A percentile compares a stretch with the other conserved stretches of the same genome.
These are phyloP conservation scores for Carcinoscorpius rotundicauda DNA, from an alignment of 1,140 invertebrate genomes.

Conservation along the genomic window DNA sequence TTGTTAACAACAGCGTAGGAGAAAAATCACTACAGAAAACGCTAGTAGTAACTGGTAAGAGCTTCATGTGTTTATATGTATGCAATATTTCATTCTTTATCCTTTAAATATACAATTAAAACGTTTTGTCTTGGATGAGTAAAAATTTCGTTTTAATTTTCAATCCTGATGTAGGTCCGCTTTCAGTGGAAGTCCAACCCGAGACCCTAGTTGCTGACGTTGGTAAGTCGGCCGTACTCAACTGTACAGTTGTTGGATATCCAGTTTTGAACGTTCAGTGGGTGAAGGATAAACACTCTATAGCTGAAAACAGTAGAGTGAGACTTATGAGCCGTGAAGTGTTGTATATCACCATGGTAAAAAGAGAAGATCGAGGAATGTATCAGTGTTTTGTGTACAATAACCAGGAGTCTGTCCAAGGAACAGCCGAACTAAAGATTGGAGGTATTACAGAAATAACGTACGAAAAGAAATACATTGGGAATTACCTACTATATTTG, in stretches of 20 bases:
- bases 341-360: constrained; percentile 28
- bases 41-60: too few relatives aligned
- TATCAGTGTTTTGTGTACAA: constrained; percentile 53
- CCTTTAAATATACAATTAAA: too few relatives aligned
- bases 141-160: too few relatives aligned
- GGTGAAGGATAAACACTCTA: constrained; percentile 78
- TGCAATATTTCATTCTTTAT: neutral
- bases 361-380: constrained; percentile 48
- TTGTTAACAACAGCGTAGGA: constrained; percentile 31
- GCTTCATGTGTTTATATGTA: too few relatives aligned
- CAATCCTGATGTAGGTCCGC: constrained; percentile 39
- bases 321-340: constrained; percentile 11
- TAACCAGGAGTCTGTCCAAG: constrained; percentile 62
- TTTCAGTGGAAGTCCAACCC: constrained; percentile 49
- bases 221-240: constrained; percentile 63
- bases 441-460: constrained; percentile 44
- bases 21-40: constrained; percentile 8
- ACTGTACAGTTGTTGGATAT: constrained; percentile 69
- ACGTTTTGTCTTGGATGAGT: too few relatives aligned
- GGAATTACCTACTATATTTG: too few relatives aligned
- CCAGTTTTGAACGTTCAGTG: constrained; percentile 77
- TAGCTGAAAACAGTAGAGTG: neutral
- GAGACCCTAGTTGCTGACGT: constrained; percentile 57
- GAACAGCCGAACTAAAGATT: constrained; percentile 59
- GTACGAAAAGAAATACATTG: constrained; percentile 64